Base-by-base conservation (phyloP, 2,888 invertebrate genomes). In the Noctua comes region DNA sequence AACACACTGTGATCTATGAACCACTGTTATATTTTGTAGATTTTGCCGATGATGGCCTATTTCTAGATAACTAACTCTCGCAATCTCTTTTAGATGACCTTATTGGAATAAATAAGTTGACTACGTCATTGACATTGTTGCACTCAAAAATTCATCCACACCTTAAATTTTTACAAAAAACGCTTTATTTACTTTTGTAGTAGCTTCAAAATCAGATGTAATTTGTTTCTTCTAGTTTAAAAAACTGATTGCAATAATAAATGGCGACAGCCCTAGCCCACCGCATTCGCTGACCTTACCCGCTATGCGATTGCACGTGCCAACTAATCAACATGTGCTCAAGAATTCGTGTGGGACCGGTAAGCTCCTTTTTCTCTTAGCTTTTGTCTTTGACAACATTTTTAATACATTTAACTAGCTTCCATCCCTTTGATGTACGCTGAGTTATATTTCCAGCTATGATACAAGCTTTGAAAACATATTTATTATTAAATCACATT, bases 301-400 rank as follows among this genome's bases (percentile, higher is more conserved):
- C 79, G 87, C 87, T 87, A 87, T 86, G 83, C 82, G 85, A 89
- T 82, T 82, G 89, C 90, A 89, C 90, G 88, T 88, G 90, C 89
- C 88, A 90, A 86, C 84, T 88, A 88, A 90, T 90, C 89, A 90
- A 89, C 86, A 88, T 88, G 88, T 86, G 90, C 85, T 88, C 82
- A 87, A 88, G 84, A 88, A 85, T 83, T 87, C 85, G 88, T 86
- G 85, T 77, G 76, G 76, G 79, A 83, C 80, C 82, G 73, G 79
- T 73, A 79, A 70, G 48, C 76, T 80, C 73, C 77, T 86, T 88
- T 81, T 84, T 76, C 75, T 77, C 75, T 77, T 68, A 73, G 73
- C 78, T 82, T 86, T 86, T 84, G 82, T 84, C 79, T 85, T 85
- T 84, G 83, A 82, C 78, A 76, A 80, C 72, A 80, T 83, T 85